A percentile compares a stretch with the other conserved stretches of the same genome.
These are phyloP conservation scores for Physella acuta DNA, from an alignment of 1,140 invertebrate genomes.

Conservation along the genomic window DNA sequence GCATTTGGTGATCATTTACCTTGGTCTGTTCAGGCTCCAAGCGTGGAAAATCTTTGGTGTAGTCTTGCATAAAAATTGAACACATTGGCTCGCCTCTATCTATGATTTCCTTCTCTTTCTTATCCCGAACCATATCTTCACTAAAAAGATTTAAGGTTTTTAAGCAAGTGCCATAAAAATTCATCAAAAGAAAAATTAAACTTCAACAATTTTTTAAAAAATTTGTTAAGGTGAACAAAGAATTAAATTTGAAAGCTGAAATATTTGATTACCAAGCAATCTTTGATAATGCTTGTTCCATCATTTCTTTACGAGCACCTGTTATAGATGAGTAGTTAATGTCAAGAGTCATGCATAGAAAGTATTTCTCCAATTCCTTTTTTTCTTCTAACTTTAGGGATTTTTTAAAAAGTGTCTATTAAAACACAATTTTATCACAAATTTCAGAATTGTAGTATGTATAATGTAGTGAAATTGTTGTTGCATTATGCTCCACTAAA, in stretches of 20 bases:
- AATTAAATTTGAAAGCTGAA: too few species aligned
- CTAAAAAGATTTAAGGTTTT: constrained; percentile 3
- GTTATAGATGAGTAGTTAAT: too few species aligned
- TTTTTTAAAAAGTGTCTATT: too few species aligned
- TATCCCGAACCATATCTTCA: constrained; percentile 18
- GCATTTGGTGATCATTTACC: too few species aligned
- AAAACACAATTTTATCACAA: too few species aligned
- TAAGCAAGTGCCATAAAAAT: not conserved
- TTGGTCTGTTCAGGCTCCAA: not conserved
- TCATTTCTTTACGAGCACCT: constrained; percentile 22
- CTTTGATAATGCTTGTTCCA: constrained; percentile 23
- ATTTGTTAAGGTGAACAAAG: too few species aligned
- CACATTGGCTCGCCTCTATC: constrained; percentile 5
- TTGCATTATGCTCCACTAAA: too few species aligned
- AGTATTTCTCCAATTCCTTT: too few species aligned
- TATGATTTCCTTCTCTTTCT: not conserved
- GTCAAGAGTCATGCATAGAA: too few species aligned
- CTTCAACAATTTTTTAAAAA: not conserved
- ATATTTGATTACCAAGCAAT: not conserved
- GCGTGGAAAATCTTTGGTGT: constrained; percentile 20
- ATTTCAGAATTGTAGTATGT: too few species aligned
- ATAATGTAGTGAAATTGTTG: too few species aligned
- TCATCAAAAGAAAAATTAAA: not conserved
- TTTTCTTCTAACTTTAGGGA: too few species aligned
- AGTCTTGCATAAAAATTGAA: constrained; percentile 24